A percentile compares a stretch with the other conserved stretches of the same genome.
Evolutionary conservation across 2,888 invertebrate species (phyloP).

Genomic region (Sylvicola cinctus): DNA sequence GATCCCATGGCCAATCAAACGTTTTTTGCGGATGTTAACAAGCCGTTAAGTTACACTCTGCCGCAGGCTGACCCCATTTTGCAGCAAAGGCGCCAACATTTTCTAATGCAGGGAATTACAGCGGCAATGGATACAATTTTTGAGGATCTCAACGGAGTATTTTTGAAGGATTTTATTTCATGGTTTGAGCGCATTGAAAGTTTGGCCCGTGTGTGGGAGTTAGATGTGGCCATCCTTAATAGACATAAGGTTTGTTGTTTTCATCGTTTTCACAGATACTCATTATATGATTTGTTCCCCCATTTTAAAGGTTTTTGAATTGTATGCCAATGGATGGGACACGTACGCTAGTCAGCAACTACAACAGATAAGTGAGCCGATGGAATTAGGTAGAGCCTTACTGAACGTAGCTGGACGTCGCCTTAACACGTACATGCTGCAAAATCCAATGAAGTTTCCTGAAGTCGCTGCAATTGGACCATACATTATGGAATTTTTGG

Average conservation of each 20-base stretch:
- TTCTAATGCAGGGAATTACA: conserved; percentile 50
- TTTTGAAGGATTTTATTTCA: conserved; percentile 29
- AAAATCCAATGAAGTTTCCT: conserved; percentile 34
- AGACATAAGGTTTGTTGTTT: conserved; percentile 50
- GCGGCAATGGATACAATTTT: conserved; percentile 54
- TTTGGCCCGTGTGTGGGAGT: conserved; percentile 55
- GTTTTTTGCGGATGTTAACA: conserved; percentile 20
- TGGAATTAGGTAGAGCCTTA: conserved; percentile 45
- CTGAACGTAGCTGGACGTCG: conserved; percentile 66
- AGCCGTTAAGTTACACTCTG: conserved; percentile 30
- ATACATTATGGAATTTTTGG: conserved; percentile 52
- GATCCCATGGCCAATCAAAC: conserved; percentile 45
- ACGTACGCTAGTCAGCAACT: conserved; percentile 38
- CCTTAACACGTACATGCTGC: conserved; percentile 41
- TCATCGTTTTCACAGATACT: too few species aligned
- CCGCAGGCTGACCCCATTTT: conserved; percentile 47
- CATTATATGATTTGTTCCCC: neutral
- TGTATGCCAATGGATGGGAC: conserved; percentile 42
- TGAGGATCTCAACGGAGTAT: conserved; percentile 30
- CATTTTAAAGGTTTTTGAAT: conserved; percentile 30
- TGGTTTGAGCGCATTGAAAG: conserved; percentile 57
- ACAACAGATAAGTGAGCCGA: conserved; percentile 43
- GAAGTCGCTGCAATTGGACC: conserved; percentile 61
- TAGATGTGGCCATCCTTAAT: conserved; percentile 50
- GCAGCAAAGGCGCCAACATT: conserved; percentile 43